phyloP scores from a whole-genome alignment of 2,113 vertebrate genomes.

The Casuarius casuarius region DNA sequence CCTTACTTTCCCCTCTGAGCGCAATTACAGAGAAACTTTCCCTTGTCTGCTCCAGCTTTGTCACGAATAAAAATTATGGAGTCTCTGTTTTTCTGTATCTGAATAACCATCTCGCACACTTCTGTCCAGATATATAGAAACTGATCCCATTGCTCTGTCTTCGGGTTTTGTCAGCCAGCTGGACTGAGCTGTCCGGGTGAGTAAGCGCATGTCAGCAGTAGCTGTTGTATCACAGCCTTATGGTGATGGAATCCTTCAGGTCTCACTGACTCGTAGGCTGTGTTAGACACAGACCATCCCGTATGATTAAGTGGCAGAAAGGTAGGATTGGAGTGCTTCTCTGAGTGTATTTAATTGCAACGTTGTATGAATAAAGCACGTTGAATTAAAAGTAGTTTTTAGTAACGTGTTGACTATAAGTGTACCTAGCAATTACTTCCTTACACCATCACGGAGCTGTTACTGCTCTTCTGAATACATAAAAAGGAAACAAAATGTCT shows the following conservation, averaged over 20 bases:
- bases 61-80: neutral
- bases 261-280: accelerated
- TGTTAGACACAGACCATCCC: neutral
- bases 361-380: neutral
- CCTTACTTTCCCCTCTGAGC: neutral
- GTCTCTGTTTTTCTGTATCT: neutral
- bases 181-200: neutral
- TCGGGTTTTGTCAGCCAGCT: neutral
- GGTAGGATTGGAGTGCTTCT: neutral
- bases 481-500: neutral
- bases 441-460: neutral
- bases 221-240: neutral
- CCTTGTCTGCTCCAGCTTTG: neutral
- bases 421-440: neutral
- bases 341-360: neutral
- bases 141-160: neutral
- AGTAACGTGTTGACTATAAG: neutral
- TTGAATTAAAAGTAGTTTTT: neutral
- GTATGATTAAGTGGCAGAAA: neutral
- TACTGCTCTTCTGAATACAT: neutral
- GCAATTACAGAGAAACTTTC: accelerated
- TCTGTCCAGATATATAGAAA: neutral
- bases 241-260: neutral
- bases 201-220: neutral
- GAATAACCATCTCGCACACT: neutral